Percentiles rank a stretch among this genome's conserved stretches.
These are phyloP conservation scores for Crenichthys baileyi DNA, from an alignment of 2,797 vertebrate species.

Conservation along the genomic window DNA sequence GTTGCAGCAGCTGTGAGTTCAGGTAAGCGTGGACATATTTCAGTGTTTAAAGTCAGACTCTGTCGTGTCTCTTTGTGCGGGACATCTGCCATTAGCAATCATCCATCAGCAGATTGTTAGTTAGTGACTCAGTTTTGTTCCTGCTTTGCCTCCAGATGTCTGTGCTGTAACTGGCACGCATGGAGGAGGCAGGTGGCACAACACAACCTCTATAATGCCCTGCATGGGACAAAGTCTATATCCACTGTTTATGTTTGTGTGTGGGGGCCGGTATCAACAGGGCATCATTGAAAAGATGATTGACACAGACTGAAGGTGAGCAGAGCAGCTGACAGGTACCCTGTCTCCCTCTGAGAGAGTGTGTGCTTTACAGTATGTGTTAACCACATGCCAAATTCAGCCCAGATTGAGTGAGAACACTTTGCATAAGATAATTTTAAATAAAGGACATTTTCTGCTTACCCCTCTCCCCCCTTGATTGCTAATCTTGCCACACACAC, in stretches of 20 bases:
- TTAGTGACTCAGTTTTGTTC: slow-evolving; percentile 67
- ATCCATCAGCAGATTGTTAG: slow-evolving; percentile 63
- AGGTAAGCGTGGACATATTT: slow-evolving; percentile 33
- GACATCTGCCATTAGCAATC: slow-evolving; percentile 65
- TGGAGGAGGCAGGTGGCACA: slow-evolving; percentile 70
- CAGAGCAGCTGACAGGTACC: slow-evolving; percentile 39
- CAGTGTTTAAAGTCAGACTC: slow-evolving; percentile 26
- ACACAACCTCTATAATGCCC: slow-evolving; percentile 42
- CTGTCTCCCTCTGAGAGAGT: slow-evolving; percentile 27
- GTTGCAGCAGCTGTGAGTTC: slow-evolving; percentile 36
- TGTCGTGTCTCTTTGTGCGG: slow-evolving; percentile 55
- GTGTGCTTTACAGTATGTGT: slow-evolving; percentile 19
- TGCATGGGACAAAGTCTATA: slow-evolving; percentile 36
- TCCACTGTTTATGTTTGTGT: slow-evolving; percentile 19
- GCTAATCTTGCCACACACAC: slow-evolving; percentile 48
- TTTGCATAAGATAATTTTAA: slow-evolving; percentile 58
- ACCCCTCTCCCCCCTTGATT: slow-evolving; percentile 41
- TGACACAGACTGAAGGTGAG: slow-evolving; percentile 62
- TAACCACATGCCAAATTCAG: slow-evolving; percentile 51
- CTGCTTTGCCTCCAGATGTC: slow-evolving; percentile 66
- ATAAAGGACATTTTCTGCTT: slow-evolving; percentile 43
- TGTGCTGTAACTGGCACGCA: slow-evolving; percentile 61
- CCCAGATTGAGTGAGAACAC: slow-evolving; percentile 40
- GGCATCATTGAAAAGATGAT: slow-evolving; percentile 65
- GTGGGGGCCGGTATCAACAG: slow-evolving; percentile 36